Conservation (phyloP, 92 coral and sea anemone genomes). For the Diadumene lineata region DNA sequence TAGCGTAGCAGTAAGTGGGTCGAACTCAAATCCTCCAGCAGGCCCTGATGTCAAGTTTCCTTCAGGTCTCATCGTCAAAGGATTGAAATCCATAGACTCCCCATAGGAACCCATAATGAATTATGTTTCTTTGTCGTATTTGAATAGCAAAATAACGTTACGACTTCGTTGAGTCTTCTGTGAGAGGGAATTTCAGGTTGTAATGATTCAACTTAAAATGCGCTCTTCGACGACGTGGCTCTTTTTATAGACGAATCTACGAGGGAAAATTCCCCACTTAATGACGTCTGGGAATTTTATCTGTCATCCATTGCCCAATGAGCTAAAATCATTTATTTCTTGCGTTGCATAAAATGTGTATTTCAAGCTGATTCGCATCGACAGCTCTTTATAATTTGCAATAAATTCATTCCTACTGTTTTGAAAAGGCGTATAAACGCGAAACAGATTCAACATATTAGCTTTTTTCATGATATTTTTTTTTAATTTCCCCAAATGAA, state of each 20-base stretch:
- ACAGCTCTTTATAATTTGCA: no score
- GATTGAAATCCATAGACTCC: background rate
- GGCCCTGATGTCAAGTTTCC: no score
- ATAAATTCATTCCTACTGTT: background rate
- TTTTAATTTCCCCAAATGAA: background rate
- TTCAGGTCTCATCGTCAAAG: background rate
- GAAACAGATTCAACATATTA: background rate
- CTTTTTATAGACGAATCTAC: background rate
- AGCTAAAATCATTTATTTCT: background rate
- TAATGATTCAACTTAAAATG: no score
- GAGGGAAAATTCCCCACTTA: background rate
- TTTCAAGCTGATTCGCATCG: no score
- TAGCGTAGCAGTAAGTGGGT: background rate
- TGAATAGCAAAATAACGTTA: no score
- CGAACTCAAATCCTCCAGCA: background rate
- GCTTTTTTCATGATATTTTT: no score
- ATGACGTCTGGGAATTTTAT: background rate
- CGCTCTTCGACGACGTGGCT: no score
- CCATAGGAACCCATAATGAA: background rate
- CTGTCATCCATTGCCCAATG: background rate
- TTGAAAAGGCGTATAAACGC: background rate
- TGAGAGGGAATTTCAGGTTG: no score
- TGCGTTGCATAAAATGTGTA: background rate
- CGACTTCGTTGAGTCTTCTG: no score
- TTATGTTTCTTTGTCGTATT: background rate